A percentile compares a stretch with the other conserved stretches of the same genome.
Conservation (phyloP, 2,888 invertebrate genomes). For the Cosmorhoe ocellata region DNA sequence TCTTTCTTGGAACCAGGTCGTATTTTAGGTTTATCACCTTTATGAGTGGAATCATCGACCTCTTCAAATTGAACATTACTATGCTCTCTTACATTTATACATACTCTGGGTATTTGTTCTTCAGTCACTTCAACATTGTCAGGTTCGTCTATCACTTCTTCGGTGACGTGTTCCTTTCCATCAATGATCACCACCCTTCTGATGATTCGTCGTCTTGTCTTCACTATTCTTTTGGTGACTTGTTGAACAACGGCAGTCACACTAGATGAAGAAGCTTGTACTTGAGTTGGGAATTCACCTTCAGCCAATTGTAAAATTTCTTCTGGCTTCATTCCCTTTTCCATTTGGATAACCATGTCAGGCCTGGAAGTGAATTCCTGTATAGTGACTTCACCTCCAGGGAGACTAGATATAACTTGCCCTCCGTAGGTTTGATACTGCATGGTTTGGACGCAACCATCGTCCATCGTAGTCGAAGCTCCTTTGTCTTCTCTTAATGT, state of each 20-base stretch:
- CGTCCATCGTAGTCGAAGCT: constrained; percentile 80
- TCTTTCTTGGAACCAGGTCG: constrained; percentile 39
- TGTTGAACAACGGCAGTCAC: constrained; percentile 92
- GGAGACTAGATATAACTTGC: constrained; percentile 83
- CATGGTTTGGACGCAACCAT: constrained; percentile 84
- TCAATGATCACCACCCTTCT: constrained; percentile 89
- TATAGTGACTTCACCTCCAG: constrained; percentile 84
- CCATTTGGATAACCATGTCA: constrained; percentile 80
- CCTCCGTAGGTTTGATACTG: constrained; percentile 85
- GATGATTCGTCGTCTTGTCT: constrained; percentile 88
- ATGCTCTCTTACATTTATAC: constrained; percentile 84
- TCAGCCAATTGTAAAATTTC: constrained; percentile 69
- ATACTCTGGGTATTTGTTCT: constrained; percentile 87
- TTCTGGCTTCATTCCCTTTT: constrained; percentile 80
- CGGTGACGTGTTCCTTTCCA: constrained; percentile 91
- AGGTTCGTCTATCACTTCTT: constrained; percentile 93
- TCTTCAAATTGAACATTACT: constrained; percentile 72
- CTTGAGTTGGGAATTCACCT: constrained; percentile 64
- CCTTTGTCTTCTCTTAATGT: constrained; percentile 86
- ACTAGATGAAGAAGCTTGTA: constrained; percentile 85
- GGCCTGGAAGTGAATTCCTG: constrained; percentile 86
- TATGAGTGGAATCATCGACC: constrained; percentile 50
- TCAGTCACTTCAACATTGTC: constrained; percentile 88
- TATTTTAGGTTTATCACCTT: constrained; percentile 41
- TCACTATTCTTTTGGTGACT: constrained; percentile 89